Evolutionary conservation across 1,140 invertebrate genomes (phyloP), one percentile per base, ranked within the genome.

Genomic region (Colletes latitarsis): DNA sequence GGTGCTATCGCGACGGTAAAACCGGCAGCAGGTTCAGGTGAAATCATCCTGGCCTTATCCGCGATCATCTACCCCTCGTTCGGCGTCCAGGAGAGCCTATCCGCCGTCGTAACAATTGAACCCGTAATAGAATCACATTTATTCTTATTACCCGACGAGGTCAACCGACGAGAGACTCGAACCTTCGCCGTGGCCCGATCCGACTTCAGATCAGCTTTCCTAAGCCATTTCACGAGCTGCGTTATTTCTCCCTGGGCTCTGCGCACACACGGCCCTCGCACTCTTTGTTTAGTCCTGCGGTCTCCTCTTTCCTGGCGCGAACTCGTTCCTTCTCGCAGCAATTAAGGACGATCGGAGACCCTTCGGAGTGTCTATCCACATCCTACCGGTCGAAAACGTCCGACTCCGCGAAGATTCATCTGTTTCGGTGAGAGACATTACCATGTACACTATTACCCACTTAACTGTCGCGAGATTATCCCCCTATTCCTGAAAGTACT

Each of bases 121-220:
- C 91, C 89, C 88, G 88, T 93, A 93, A 93, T 93, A 93, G 92
- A 93, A 93, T 93, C 93, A 93, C 93, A 93, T 93, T 93, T 91
- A 90, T 93, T 93, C 93, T 93, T 93, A 93, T 93, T 93, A 93
- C 92, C 89, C 85, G 90, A 87, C 88, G 92, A 93, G 93, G 92
- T 93, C 92, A 93, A 91, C 88, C 91, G 87, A 89, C 86, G 85
- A 83, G 85, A 89, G 88, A 88, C 71, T 73, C 69, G 46, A 80
- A 63, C 78, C 81, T 85, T 81, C 66, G 76, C 52, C 53, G n/a
- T 49, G 30, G 62, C 70, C 69, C 81, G 73, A 68, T 79, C 67
- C 76, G 43, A 82, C 64, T 78, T 79, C 83, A 69, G 80, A 79
- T 86, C 84, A 62, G 81, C 84, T 85, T 63, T 80, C 72, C 72